A percentile compares a stretch with the other conserved stretches of the same genome.
phyloP scores from a whole-genome alignment of 2,888 invertebrate species.

The Nemotelus pantherinus region DNA sequence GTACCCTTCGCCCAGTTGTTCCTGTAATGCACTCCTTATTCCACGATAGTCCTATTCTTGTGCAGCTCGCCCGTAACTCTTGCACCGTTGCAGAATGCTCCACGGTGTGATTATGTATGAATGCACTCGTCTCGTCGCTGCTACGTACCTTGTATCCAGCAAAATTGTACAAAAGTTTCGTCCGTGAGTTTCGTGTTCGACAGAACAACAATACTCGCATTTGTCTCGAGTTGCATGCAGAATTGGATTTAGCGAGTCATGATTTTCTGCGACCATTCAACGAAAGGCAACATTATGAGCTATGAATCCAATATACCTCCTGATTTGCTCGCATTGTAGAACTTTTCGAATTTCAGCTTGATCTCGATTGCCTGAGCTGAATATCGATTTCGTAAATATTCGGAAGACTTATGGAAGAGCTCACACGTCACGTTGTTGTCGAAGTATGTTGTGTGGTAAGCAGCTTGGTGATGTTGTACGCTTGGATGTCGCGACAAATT shows the following conservation, averaged over 20 bases:
- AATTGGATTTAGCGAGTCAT: conserved; percentile 34
- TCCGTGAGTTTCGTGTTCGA: conserved; percentile 21
- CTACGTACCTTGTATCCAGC: background rate
- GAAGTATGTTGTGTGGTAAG: background rate
- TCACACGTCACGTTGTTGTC: conserved; percentile 19
- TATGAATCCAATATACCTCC: conserved; percentile 29
- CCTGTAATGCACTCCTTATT: conserved; percentile 21
- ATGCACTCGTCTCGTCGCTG: background rate
- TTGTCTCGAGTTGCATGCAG: conserved; percentile 11
- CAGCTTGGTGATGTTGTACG: background rate
- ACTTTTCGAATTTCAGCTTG: conserved; percentile 3
- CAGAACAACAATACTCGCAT: conserved; percentile 27
- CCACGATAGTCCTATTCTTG: conserved; percentile 9
- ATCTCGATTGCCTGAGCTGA: conserved; percentile 30
- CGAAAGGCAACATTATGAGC: conserved; percentile 21
- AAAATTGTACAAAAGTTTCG: background rate
- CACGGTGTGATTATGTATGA: background rate
- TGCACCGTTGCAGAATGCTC: background rate
- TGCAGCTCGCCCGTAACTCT: background rate
- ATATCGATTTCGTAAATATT: conserved; percentile 37
- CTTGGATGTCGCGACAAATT: conserved; percentile 37
- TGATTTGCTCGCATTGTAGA: conserved; percentile 2
- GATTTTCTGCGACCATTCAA: conserved; percentile 13
- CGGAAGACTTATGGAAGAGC: conserved; percentile 18
- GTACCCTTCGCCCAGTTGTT: background rate